Conservation (phyloP, 2,113 vertebrate genomes). For the Castor canadensis region DNA sequence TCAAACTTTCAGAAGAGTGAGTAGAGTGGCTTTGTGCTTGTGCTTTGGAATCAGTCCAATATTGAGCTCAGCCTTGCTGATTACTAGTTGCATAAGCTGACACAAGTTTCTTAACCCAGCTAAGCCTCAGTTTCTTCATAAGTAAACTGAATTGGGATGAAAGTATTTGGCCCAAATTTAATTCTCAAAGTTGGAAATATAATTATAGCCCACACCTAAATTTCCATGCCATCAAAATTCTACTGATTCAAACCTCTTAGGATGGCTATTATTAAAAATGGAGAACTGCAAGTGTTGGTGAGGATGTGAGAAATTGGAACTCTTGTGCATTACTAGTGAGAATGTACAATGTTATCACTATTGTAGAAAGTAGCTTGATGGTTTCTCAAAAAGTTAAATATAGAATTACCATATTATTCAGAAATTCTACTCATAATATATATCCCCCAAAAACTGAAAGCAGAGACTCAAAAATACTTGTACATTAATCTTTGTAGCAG, state of each 20-base stretch:
- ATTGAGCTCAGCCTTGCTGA: not conserved
- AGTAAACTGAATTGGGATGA: too few relatives aligned
- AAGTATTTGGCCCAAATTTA: not conserved
- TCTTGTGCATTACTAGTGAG: not conserved
- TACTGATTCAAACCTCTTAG: not conserved
- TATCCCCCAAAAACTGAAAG: not conserved
- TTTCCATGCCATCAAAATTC: not conserved
- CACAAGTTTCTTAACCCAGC: not conserved
- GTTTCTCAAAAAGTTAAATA: slow-evolving; percentile 2
- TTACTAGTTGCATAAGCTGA: not conserved
- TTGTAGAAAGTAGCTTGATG: not conserved
- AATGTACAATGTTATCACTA: not conserved
- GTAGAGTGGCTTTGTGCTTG: not conserved
- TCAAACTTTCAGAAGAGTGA: not conserved
- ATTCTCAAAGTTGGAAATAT: slow-evolving; percentile 2
- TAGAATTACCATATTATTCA: not conserved
- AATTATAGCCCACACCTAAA: not conserved
- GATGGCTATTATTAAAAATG: not conserved
- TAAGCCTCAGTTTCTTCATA: not conserved
- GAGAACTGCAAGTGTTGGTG: not conserved
- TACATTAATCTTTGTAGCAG: not conserved
- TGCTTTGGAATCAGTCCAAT: not conserved
- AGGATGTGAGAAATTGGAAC: not conserved
- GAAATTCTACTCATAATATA: not conserved
- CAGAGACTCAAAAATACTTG: not conserved